Evolutionary conservation across 2,797 vertebrate species (phyloP).

Genomic region (Pangasius macronema): DNA sequence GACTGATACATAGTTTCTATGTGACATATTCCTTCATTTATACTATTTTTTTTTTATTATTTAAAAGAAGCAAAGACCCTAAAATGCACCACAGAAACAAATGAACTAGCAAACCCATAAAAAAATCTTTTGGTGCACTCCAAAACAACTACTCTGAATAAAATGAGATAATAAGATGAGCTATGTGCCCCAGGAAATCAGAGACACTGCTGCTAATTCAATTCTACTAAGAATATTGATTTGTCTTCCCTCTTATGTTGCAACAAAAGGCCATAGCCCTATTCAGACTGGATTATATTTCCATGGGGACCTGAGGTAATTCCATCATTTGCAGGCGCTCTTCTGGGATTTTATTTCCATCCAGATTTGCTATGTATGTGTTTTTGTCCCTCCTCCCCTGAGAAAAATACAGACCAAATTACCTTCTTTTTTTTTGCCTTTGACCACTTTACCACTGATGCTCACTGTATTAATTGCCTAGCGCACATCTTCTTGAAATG

Average conservation of each 20-base stretch:
- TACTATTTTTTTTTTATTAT: not conserved
- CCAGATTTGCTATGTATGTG: not conserved
- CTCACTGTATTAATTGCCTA: not conserved
- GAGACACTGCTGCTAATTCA: not conserved
- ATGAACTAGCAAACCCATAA: not conserved
- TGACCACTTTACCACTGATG: not conserved
- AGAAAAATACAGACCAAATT: not conserved
- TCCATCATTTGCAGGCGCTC: not conserved
- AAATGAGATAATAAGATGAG: not conserved
- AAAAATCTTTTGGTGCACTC: not conserved
- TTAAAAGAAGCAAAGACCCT: not conserved
- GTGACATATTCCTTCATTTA: not conserved
- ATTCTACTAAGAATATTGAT: not conserved
- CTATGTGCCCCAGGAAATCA: not conserved
- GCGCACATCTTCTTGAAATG: not conserved
- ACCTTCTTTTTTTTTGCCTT: not conserved
- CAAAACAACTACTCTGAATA: not conserved
- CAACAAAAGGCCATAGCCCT: not conserved
- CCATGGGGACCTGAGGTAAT: not conserved
- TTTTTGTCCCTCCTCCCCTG: not conserved
- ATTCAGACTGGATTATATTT: not conserved
- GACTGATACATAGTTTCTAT: no score
- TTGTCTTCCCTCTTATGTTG: not conserved
- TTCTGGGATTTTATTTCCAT: not conserved
- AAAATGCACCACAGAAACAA: not conserved